A percentile compares a stretch with the other conserved stretches of the same genome.
Conservation (phyloP, 2,888 invertebrate species). For the Neocrepidodera transversa region DNA sequence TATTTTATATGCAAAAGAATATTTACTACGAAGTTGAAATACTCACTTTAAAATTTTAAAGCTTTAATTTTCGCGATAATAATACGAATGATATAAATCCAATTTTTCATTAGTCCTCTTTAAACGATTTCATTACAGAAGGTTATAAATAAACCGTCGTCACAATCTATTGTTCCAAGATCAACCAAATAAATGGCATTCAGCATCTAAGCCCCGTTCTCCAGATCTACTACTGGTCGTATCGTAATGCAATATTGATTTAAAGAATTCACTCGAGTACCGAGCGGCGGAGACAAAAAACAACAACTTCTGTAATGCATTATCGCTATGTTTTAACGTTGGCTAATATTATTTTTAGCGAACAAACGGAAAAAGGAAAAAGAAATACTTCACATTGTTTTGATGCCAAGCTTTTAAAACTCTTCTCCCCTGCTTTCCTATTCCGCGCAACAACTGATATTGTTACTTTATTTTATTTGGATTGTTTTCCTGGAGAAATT, state of each 20-base stretch:
- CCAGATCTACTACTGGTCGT: slow-evolving; percentile 6
- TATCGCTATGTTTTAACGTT: slow-evolving; percentile 51
- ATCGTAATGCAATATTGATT: slow-evolving; percentile 53
- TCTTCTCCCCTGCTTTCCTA: slow-evolving; percentile 34
- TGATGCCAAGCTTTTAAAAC: slow-evolving; percentile 56
- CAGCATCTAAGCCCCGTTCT: neutral
- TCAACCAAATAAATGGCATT: slow-evolving; percentile 47
- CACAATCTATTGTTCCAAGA: slow-evolving; percentile 48
- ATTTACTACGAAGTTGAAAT: no score
- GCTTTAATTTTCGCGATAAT: no score
- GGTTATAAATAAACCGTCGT: neutral
- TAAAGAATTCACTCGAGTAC: slow-evolving; percentile 50
- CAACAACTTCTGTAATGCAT: slow-evolving; percentile 53
- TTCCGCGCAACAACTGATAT: slow-evolving; percentile 40
- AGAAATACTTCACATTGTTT: slow-evolving; percentile 55
- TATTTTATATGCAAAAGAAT: no score
- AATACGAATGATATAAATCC: no score
- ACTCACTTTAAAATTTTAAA: no score
- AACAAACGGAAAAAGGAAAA: slow-evolving; percentile 51
- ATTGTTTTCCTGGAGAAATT: slow-evolving; percentile 29
- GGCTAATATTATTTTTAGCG: slow-evolving; percentile 59
- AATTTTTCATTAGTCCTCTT: neutral
- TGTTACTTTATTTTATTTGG: slow-evolving; percentile 30
- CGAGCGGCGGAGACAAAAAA: slow-evolving; percentile 48
- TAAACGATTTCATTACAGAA: neutral